phyloP scores from a whole-genome alignment of 2,113 vertebrate species.

The Agapornis roseicollis region DNA sequence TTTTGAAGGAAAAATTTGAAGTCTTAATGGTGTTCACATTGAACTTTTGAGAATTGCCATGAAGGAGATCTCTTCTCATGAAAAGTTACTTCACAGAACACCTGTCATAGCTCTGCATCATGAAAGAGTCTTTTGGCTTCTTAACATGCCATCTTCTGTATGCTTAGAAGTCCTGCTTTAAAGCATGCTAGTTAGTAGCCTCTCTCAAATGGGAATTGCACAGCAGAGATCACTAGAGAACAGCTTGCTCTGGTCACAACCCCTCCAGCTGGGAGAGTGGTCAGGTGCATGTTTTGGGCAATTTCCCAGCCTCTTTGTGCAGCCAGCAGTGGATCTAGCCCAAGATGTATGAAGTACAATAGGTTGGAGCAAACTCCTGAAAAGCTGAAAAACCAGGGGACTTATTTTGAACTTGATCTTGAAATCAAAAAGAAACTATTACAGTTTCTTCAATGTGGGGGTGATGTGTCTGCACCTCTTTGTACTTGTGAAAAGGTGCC shows the following conservation, averaged over 20 bases:
- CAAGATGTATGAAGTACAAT: background rate
- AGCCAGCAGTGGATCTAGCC: background rate
- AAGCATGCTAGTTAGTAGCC: background rate
- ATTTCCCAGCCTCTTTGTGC: background rate
- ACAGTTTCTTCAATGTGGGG: background rate
- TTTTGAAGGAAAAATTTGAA: background rate
- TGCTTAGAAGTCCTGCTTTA: background rate
- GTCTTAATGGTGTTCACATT: background rate
- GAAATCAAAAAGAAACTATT: conserved; percentile 2
- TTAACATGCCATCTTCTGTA: background rate
- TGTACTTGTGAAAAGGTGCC: conserved; percentile 6
- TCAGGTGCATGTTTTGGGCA: background rate
- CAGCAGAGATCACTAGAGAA: background rate
- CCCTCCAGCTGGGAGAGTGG: background rate
- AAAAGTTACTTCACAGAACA: background rate
- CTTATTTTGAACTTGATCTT: conserved; percentile 16
- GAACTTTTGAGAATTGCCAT: background rate
- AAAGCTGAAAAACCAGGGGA: background rate
- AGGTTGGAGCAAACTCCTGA: background rate
- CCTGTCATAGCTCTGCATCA: fast-evolving
- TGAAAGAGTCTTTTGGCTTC: background rate
- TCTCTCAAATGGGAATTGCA: background rate
- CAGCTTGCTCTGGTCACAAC: background rate
- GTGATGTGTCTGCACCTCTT: background rate
- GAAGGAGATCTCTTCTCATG: background rate